These are phyloP conservation scores for Cephus pulcher DNA, from an alignment of 2,888 invertebrate species.

Conservation along the genomic window DNA sequence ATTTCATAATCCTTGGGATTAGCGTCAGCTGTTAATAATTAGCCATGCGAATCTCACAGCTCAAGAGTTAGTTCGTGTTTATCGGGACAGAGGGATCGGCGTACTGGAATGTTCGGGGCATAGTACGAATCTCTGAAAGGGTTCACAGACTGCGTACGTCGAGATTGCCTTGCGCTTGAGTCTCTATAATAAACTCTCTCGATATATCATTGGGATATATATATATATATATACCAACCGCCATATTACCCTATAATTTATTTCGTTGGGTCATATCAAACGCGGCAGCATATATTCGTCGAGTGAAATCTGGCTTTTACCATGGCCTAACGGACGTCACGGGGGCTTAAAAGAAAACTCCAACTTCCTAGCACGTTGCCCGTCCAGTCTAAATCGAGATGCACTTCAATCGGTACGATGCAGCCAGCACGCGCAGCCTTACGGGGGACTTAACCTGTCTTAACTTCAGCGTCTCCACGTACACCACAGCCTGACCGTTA, in stretches of 20 bases:
- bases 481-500: not conserved
- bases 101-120: constrained; percentile 39
- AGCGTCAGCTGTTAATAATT: not conserved
- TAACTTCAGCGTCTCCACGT: not conserved
- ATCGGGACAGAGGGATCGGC: constrained; percentile 24
- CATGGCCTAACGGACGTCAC: constrained; percentile 31
- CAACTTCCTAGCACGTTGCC: constrained; percentile 37
- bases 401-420: constrained; percentile 33
- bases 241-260: not conserved
- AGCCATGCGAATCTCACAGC: constrained; percentile 30
- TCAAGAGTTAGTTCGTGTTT: constrained; percentile 32
- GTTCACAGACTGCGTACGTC: constrained; percentile 16
- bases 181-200: not conserved
- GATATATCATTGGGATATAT: not conserved
- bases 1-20: not conserved
- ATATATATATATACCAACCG: too few relatives aligned
- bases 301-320: constrained; percentile 26
- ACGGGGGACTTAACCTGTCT: constrained; percentile 1
- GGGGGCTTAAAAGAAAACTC: constrained; percentile 22
- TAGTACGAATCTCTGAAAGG: constrained; percentile 30
- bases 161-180: not conserved
- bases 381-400: constrained; percentile 40
- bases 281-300: not conserved
- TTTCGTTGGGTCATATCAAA: not conserved
- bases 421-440: not conserved